Conservation (phyloP, 2,113 vertebrate species). For the Galeopterus variegatus region DNA sequence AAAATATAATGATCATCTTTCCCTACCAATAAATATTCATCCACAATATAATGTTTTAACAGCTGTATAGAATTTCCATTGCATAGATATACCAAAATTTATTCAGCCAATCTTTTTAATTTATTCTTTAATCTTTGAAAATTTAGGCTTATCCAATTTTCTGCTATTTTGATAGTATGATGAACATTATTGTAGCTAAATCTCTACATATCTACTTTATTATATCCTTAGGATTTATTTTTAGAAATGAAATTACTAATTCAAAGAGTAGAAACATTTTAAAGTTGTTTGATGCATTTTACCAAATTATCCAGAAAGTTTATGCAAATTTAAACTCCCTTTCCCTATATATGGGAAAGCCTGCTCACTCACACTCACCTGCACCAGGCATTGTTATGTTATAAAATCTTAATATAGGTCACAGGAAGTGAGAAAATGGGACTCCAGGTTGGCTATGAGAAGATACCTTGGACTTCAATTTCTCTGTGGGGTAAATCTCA, state of each 20-base stretch:
- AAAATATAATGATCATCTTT: constrained; percentile 64
- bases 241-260: constrained; percentile 82
- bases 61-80: constrained; percentile 71
- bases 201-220: constrained; percentile 83
- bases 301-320: constrained; percentile 81
- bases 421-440: background rate
- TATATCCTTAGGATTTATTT: constrained; percentile 84
- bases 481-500: background rate
- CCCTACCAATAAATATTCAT: constrained; percentile 65
- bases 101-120: constrained; percentile 73
- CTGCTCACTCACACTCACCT: background rate
- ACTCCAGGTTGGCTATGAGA: background rate
- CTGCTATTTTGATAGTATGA: constrained; percentile 79
- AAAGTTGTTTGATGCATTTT: constrained; percentile 78
- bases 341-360: constrained; percentile 22
- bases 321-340: constrained; percentile 79
- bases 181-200: constrained; percentile 79
- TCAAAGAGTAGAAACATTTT: constrained; percentile 82
- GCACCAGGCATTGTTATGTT: background rate
- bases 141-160: constrained; percentile 79
- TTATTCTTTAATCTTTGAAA: constrained; percentile 57
- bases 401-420: constrained; percentile 35
- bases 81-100: constrained; percentile 72
- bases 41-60: constrained; percentile 64
- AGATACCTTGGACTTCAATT: background rate